Percentiles rank a stretch among this genome's conserved stretches.
Evolutionary conservation across 2,888 invertebrate species (phyloP).

Genomic region (Matsumyia berberina): DNA sequence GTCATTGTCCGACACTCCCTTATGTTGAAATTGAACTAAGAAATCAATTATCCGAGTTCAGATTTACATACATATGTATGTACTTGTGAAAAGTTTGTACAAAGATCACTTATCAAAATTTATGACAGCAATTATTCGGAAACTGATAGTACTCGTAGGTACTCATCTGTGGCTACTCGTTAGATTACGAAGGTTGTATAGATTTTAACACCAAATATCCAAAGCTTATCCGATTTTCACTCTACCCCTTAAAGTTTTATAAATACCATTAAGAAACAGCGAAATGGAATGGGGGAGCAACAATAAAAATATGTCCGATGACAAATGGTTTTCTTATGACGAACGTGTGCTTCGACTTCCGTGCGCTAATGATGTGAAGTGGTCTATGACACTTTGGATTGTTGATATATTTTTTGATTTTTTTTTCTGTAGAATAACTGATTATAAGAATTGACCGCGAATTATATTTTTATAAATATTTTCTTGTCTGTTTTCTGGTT

Average conservation of each 20-base stretch:
- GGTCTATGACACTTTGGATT: conserved; percentile 26
- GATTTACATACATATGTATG: too few species aligned
- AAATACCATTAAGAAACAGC: conserved; percentile 33
- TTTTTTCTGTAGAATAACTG: conserved; percentile 24
- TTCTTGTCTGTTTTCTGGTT: conserved; percentile 28
- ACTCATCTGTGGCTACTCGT: too few species aligned
- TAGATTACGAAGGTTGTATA: not conserved
- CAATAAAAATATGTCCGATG: conserved; percentile 15
- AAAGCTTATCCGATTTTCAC: conserved; percentile 30
- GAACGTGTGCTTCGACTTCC: conserved; percentile 28
- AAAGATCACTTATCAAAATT: too few species aligned
- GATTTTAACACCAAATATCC: conserved; percentile 11
- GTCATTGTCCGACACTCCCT: too few species aligned
- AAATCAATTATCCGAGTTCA: too few species aligned
- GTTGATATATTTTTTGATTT: conserved; percentile 1
- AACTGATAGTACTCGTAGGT: too few species aligned
- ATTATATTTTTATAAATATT: conserved; percentile 6
- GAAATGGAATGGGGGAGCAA: not conserved
- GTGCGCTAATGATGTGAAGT: conserved; percentile 28
- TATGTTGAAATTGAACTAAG: too few species aligned
- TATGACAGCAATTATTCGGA: too few species aligned
- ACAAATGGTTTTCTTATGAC: conserved; percentile 67
- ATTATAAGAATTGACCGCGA: conserved; percentile 22
- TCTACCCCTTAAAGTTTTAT: conserved; percentile 24
- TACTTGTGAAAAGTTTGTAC: too few species aligned